phyloP scores from a whole-genome alignment of 2,797 vertebrate genomes.

The Gorsachius magnificus region DNA sequence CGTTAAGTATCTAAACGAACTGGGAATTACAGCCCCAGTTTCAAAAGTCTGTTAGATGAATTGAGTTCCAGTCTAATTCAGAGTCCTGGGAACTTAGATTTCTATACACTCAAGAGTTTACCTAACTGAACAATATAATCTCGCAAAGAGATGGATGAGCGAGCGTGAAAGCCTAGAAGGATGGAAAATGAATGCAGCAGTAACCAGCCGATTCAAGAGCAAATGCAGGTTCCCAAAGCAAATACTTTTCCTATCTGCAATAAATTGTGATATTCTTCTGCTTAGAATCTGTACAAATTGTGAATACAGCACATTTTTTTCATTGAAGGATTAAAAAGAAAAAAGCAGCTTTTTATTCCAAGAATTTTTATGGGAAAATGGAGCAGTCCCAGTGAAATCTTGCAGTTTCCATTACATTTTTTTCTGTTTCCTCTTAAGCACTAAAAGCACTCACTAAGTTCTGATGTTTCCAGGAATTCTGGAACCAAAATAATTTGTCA shows the following conservation, averaged over 20 bases:
- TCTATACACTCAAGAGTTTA: not conserved
- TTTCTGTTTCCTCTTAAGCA: not conserved
- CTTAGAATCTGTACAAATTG: not conserved
- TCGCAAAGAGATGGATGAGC: not conserved
- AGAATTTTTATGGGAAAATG: not conserved
- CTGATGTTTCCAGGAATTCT: not conserved
- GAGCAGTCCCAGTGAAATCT: not conserved
- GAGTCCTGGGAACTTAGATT: not conserved
- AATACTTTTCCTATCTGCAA: not conserved
- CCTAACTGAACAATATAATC: not conserved
- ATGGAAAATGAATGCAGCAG: not conserved
- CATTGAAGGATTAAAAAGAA: not conserved
- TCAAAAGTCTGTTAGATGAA: not conserved
- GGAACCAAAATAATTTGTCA: not conserved
- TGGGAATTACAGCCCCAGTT: constrained; percentile 1
- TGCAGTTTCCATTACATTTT: not conserved
- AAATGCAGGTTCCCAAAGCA: constrained; percentile 6
- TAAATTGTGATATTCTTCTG: not conserved
- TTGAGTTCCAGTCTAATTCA: not conserved
- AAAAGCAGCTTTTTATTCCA: not conserved
- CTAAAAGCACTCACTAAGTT: not conserved
- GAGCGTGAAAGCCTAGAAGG: not conserved
- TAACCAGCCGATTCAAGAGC: not conserved
- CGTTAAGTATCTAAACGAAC: not conserved
- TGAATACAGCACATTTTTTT: not conserved